Conservation (phyloP, 2,888 invertebrate species). For the Perizoma flavofasciatum region DNA sequence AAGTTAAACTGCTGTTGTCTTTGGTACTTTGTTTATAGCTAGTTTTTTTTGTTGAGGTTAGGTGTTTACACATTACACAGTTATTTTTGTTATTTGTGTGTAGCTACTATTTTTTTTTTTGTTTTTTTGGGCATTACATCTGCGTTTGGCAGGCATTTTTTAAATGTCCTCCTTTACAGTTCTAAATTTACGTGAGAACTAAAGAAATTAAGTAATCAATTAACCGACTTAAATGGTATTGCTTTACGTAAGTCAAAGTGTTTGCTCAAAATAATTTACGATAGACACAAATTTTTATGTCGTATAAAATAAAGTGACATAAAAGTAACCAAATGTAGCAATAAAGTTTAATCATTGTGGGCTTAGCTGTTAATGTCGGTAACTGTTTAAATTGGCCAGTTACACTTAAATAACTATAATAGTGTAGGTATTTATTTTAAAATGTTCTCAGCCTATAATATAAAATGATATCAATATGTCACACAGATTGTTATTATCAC, state of each 20-base stretch:
- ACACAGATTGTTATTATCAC: background rate
- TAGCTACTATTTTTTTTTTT: no score
- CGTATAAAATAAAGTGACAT: constrained; percentile 28
- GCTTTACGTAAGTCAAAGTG: constrained; percentile 31
- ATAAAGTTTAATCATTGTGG: constrained; percentile 30
- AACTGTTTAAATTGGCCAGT: constrained; percentile 21
- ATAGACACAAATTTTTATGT: constrained; percentile 22
- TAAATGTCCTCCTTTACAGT: background rate
- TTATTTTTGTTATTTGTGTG: no score
- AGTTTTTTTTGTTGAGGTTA: no score
- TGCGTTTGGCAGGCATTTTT: background rate
- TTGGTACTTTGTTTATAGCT: no score
- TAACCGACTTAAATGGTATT: constrained; percentile 28
- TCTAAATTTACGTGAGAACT: constrained; percentile 28
- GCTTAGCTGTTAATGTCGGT: constrained; percentile 30
- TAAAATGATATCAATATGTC: no score
- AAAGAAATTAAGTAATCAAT: constrained; percentile 38
- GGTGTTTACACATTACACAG: no score
- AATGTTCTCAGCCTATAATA: no score
- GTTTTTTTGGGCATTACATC: no score
- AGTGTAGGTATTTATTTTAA: background rate
- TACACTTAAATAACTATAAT: constrained; percentile 15
- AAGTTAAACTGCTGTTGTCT: no score
- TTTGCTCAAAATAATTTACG: constrained; percentile 31
- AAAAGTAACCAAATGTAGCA: constrained; percentile 29